phyloP scores from a whole-genome alignment of 2,888 invertebrate species.

The Hofmannophila pseudospretella region DNA sequence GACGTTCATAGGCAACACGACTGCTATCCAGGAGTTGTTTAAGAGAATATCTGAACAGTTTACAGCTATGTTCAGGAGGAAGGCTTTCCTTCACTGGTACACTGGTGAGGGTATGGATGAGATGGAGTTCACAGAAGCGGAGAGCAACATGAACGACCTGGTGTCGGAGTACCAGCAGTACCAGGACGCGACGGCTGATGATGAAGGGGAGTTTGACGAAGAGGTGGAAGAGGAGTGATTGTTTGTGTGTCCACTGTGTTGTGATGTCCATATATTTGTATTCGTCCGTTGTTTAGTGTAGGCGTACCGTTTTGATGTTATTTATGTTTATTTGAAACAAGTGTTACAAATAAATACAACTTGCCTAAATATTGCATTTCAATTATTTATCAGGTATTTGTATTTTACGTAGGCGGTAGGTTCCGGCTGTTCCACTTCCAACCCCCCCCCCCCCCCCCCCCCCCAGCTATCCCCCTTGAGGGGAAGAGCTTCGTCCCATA shows the following conservation, averaged over 20 bases:
- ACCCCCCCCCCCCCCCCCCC: too few relatives aligned
- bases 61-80: conserved; percentile 94
- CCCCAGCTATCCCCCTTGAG: too few relatives aligned
- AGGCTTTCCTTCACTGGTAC: conserved; percentile 98
- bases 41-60: conserved; percentile 92
- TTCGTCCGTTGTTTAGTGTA: conserved; percentile 35
- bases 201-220: conserved; percentile 90
- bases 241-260: conserved; percentile 26
- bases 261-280: conserved; percentile 15
- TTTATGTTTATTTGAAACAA: conserved; percentile 11
- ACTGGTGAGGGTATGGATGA: conserved; percentile 98
- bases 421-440: too few relatives aligned
- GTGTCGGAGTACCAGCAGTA: conserved; percentile 95
- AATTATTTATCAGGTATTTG: too few relatives aligned
- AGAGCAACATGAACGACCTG: conserved; percentile 96
- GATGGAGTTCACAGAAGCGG: conserved; percentile 97
- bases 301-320: conserved; percentile 38
- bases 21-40: conserved; percentile 92
- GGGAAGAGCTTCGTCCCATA: too few relatives aligned
- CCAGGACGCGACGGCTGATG: conserved; percentile 92
- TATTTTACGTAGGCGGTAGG: too few relatives aligned
- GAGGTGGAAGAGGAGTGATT: conserved; percentile 78
- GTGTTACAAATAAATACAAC: conserved; percentile 9
- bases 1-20: conserved; percentile 91
- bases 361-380: background rate